Evolutionary conservation across 2,113 vertebrate species (phyloP), one percentile per base, ranked within the genome.

Genomic region (Corythornis cristatus): DNA sequence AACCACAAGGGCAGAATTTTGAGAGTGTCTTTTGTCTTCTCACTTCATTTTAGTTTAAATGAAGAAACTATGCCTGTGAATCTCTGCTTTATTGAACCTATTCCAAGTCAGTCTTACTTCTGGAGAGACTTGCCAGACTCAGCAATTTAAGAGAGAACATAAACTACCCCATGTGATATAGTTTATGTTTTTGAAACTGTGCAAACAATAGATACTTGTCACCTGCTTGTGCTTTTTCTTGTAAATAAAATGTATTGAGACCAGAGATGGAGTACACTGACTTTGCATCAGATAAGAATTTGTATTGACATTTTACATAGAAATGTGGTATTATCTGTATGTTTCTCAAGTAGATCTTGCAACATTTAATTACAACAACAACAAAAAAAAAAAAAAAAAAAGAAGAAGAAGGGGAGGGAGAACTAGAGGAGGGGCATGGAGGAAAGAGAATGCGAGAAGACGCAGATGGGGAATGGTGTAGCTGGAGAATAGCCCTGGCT

Each of bases 1-100:
- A 91, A 95, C 96, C 93, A 83, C 89, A 89, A 79, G 91, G 74
- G 91, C 86, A 90, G 93, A 92, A 88, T 92, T 81, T 93, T 83
- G 76, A 78, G 84, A 95, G 72, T 71, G 91, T 96, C 88, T 87
- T 87, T 89, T 89, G 86, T 93, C 91, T 81, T 95, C 84, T 95
- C 22, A 48, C 45, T 76, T 87, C 85, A 15, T 80, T 12, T 78
- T 88, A 80, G 77, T 82, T 90, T 76, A 91, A 94, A 90, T 89
- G 72, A 95, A 67, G 91, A 89, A 85, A 83, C n/a, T 57, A 26
- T 78, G 67, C 72, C 66, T 85, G 64, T 94, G 92, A 86, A 86
- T 88, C 60, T 95, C 93, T 95, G 86, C 83, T 89, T 77, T 88
- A 61, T 73, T 79, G 66, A 56, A 66, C 43, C 56, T 93, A 7